phyloP scores from a whole-genome alignment of 1,140 invertebrate genomes.

The Gryon sp. region DNA sequence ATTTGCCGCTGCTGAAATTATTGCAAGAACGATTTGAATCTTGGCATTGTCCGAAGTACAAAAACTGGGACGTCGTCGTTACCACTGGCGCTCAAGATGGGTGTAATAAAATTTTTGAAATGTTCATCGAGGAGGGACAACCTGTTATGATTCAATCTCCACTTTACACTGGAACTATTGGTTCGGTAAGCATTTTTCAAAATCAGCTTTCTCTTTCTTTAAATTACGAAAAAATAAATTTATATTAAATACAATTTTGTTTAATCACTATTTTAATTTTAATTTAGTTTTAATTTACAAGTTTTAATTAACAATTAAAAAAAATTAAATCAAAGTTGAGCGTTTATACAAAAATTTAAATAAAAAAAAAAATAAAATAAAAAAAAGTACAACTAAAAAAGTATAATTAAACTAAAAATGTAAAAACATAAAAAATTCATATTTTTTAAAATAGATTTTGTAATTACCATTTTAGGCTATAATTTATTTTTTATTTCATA shows the following conservation, averaged over 20 bases:
- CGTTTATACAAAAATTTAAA: too few species aligned
- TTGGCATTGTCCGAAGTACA: conserved; percentile 82
- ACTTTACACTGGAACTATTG: conserved; percentile 82
- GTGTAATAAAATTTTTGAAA: conserved; percentile 84
- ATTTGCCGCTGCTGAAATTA: conserved; percentile 82
- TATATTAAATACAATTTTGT: conserved; percentile 3
- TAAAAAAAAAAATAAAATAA: background rate
- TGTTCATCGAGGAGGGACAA: conserved; percentile 83
- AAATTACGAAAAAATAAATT: background rate
- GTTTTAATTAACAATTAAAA: too few species aligned
- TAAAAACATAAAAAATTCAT: conserved; percentile 8
- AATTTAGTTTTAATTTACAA: too few species aligned
- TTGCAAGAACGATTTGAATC: conserved; percentile 82
- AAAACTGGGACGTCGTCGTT: conserved; percentile 82
- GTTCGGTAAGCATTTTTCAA: conserved; percentile 59
- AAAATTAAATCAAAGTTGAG: too few species aligned
- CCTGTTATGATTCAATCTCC: conserved; percentile 84
- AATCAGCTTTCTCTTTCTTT: background rate
- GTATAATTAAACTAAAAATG: too few species aligned
- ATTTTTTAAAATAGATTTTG: too few species aligned
- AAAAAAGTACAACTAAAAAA: too few species aligned
- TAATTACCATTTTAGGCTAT: background rate
- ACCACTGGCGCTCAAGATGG: conserved; percentile 87
- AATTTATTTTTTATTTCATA: background rate
- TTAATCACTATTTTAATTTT: too few species aligned